Percentiles rank a stretch among this genome's conserved stretches.
Conservation (phyloP, 2,888 invertebrate species). For the Nomada ferruginata region DNA sequence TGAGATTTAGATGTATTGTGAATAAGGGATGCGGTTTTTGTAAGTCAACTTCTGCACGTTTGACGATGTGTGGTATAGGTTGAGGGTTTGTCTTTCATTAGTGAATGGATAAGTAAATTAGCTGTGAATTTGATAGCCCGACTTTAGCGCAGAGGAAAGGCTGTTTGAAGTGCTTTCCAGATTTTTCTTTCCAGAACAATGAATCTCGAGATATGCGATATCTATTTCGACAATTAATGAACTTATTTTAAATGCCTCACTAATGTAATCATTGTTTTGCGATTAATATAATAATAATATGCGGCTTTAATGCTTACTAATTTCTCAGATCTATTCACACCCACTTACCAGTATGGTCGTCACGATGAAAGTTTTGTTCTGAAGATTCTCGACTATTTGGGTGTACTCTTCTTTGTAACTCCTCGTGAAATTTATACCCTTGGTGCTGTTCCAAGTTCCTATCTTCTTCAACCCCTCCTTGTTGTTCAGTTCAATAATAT, state of each 20-base stretch:
- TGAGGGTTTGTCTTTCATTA: background rate
- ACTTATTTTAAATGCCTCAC: too few relatives aligned
- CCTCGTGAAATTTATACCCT: conserved; percentile 94
- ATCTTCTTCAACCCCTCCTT: conserved; percentile 93
- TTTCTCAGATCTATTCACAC: background rate
- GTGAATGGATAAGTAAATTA: conserved; percentile 8
- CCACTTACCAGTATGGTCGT: conserved; percentile 94
- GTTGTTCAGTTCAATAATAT: conserved; percentile 93
- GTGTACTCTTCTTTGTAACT: conserved; percentile 94
- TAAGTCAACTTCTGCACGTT: background rate
- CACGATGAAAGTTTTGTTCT: conserved; percentile 96
- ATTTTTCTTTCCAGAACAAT: background rate
- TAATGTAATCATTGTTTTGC: too few relatives aligned
- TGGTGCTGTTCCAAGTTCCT: conserved; percentile 95
- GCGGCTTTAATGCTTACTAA: background rate
- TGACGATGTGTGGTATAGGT: background rate
- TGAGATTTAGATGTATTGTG: background rate
- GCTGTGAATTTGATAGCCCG: background rate
- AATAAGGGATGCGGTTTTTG: background rate
- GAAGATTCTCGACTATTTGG: conserved; percentile 94
- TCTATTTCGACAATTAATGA: background rate
- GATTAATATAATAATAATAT: background rate
- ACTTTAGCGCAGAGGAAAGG: background rate
- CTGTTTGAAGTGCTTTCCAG: background rate
- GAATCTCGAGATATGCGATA: background rate